phyloP scores from a whole-genome alignment of 2,888 invertebrate species.

The Rotaria socialis region DNA sequence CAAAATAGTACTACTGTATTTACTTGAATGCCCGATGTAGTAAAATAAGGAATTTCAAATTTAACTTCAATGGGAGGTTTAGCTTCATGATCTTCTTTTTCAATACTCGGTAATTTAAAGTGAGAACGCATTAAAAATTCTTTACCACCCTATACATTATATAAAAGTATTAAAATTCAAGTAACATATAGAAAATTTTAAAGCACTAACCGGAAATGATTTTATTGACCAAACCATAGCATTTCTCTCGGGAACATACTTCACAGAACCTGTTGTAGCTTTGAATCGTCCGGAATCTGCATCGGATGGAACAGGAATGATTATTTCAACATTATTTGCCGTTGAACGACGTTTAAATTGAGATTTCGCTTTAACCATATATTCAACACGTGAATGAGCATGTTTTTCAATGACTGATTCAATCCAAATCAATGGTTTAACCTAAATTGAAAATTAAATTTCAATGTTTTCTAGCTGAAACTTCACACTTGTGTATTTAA shows the following conservation, averaged over 20 bases:
- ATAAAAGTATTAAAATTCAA: too few relatives aligned
- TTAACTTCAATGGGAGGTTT: conserved; percentile 96
- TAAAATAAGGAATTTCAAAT: conserved; percentile 98
- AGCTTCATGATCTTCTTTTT: conserved; percentile 85
- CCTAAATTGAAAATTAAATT: conserved; percentile 52
- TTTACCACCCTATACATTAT: conserved; percentile 72
- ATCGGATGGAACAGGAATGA: conserved; percentile 65
- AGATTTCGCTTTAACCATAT: conserved; percentile 97
- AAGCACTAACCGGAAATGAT: conserved; percentile 71
- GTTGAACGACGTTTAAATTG: conserved; percentile 95
- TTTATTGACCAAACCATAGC: conserved; percentile 95
- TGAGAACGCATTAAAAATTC: conserved; percentile 96
- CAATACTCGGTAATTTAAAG: conserved; percentile 90
- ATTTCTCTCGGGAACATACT: conserved; percentile 92
- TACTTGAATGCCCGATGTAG: conserved; percentile 95
- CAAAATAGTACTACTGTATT: background rate
- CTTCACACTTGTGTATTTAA: conserved; percentile 80
- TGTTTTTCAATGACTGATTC: conserved; percentile 96
- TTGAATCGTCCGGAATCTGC: conserved; percentile 98
- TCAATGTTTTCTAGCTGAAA: background rate
- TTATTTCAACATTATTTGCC: conserved; percentile 95
- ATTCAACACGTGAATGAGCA: conserved; percentile 91
- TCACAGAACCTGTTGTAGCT: conserved; percentile 90
- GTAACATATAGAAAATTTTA: too few relatives aligned
- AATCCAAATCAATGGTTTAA: conserved; percentile 95